These are phyloP conservation scores for Oreochromis aureus DNA, from an alignment of 2,113 vertebrate genomes.

Conservation along the genomic window DNA sequence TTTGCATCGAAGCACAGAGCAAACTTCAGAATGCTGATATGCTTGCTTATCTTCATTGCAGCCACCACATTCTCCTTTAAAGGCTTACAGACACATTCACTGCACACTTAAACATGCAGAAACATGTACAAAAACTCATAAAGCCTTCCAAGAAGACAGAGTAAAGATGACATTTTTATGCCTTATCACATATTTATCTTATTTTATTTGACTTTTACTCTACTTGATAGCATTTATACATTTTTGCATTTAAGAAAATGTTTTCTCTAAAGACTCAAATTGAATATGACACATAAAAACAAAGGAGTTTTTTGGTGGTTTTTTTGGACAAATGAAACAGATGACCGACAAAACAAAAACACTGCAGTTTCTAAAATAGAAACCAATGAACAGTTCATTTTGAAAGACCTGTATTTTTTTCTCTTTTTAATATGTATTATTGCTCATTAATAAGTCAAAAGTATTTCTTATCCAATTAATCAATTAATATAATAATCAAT, in stretches of 20 bases:
- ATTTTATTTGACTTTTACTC: not conserved
- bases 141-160: not conserved
- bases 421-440: not conserved
- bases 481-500: not conserved
- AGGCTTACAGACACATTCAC: too few species aligned
- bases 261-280: not conserved
- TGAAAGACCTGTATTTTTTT: not conserved
- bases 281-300: not conserved
- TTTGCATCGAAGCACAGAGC: too few species aligned
- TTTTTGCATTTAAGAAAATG: not conserved
- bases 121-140: not conserved
- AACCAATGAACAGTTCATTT: not conserved
- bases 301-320: not conserved
- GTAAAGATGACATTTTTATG: not conserved
- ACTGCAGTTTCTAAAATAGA: not conserved
- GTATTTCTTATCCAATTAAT: not conserved
- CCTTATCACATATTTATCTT: not conserved
- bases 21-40: too few species aligned
- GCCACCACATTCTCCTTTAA: too few species aligned
- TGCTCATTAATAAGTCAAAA: not conserved
- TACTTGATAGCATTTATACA: not conserved
- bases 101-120: not conserved
- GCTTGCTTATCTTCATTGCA: too few species aligned
- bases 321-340: not conserved
- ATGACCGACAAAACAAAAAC: not conserved